Conservation (phyloP, 2,888 invertebrate genomes). For the Erpobdella octoculata region DNA sequence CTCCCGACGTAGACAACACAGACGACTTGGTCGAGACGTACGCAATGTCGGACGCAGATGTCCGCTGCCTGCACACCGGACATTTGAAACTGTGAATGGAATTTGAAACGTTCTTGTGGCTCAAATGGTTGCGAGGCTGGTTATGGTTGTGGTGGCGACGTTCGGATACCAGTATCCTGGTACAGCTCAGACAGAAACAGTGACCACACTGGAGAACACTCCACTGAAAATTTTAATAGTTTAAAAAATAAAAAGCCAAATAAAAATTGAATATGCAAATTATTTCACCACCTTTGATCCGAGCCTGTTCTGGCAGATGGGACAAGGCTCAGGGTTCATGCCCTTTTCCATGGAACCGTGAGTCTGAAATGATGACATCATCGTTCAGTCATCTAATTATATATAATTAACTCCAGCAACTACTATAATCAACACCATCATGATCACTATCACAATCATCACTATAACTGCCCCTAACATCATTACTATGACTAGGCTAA, state of each 20-base stretch:
- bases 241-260: too few species aligned
- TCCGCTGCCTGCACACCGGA: slow-evolving; percentile 49
- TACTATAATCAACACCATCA: too few species aligned
- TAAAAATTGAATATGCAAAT: too few species aligned
- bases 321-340: slow-evolving; percentile 61
- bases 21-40: slow-evolving; percentile 47
- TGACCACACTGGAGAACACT: slow-evolving; percentile 68
- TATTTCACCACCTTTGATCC: slow-evolving; percentile 59
- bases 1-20: background rate
- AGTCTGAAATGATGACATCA: slow-evolving; percentile 47
- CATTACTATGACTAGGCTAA: too few species aligned
- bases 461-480: too few species aligned
- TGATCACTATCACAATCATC: too few species aligned
- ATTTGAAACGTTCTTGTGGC: background rate
- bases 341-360: slow-evolving; percentile 53
- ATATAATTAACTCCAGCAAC: too few species aligned
- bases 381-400: too few species aligned
- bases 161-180: slow-evolving; percentile 37
- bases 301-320: slow-evolving; percentile 62
- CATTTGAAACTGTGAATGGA: slow-evolving; percentile 40
- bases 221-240: too few species aligned
- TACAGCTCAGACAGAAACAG: slow-evolving; percentile 63
- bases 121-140: slow-evolving; percentile 4
- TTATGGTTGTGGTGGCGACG: slow-evolving; percentile 2
- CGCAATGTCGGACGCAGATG: slow-evolving; percentile 50